Evolutionary conservation across 2,888 invertebrate genomes (phyloP).

Genomic region (Osedax frankpressi): DNA sequence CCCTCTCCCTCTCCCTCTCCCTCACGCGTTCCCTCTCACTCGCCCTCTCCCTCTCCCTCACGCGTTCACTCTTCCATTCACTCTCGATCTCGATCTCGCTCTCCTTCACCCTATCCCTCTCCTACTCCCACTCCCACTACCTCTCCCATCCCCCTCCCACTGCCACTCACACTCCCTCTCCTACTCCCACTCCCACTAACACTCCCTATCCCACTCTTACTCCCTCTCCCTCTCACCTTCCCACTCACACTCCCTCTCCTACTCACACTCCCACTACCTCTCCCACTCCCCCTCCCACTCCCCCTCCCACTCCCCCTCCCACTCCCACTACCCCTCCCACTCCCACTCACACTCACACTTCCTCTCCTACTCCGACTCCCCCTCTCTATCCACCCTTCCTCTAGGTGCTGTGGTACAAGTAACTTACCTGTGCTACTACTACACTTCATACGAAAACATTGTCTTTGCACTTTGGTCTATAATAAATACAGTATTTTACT

Average conservation of each 20-base stretch:
- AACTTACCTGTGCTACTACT: not conserved
- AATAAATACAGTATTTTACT: too few species aligned
- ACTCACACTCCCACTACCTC: not conserved
- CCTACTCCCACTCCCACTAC: not conserved
- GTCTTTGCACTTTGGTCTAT: not conserved
- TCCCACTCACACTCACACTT: not conserved
- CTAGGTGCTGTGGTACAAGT: not conserved
- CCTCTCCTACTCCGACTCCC: not conserved
- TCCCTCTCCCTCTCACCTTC: not conserved
- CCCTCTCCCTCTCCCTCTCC: not conserved
- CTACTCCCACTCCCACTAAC: not conserved
- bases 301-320: not conserved
- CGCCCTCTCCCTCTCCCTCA: not conserved
- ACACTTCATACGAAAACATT: not conserved
- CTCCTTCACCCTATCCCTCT: not conserved
- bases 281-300: not conserved
- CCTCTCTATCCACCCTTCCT: not conserved
- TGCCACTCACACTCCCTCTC: not conserved
- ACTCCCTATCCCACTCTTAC: not conserved
- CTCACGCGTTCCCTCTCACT: not conserved
- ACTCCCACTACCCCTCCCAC: not conserved
- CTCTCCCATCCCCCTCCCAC: not conserved
- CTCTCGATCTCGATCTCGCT: too few species aligned
- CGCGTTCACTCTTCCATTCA: too few species aligned
- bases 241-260: not conserved